Base-by-base conservation (phyloP, 2,888 invertebrate genomes). In the Aspidiotus destructor region DNA sequence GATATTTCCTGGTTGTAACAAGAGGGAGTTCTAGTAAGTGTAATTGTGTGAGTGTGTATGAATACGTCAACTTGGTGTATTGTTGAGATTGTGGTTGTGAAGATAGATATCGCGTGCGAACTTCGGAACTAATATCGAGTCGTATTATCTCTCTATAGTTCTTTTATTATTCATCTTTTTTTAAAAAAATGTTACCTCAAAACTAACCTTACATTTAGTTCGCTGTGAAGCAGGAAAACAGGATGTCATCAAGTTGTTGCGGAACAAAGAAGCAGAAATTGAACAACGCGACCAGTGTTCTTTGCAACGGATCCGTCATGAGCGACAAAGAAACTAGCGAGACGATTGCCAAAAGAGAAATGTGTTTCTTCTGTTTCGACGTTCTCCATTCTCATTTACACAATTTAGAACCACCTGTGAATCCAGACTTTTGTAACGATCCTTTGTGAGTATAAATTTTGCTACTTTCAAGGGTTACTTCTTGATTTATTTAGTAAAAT, bases 331-430 rank as follows among this genome's bases (percentile, higher is more conserved):
- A 69, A 62, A 62, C 55, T 15, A 83, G 82, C 74, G 80, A 80
- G 68, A 78, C 80, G 77, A 88, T 94, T 74, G 92, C 91, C 74
- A 85, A 87, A 78, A 88, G 89, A 72, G 96, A 97, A 79, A 99
- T 99, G 98, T 95, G 95, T 78, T 92, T 90, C 83, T 98, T 91
- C 82, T 99, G 99, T 85, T 99, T 98, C 83, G 98, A 99, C 82
- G 95, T 97, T 75, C 86, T 99, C 73, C 90, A 95, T 80, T 87
- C 88, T 80, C 92, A 96, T 81, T 84, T 99, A 76, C 89, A 95
- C 80, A 91, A 89, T 78, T 84, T 91, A 78, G 93, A 95, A 74
- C 88, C 92, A 74, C 97, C 97, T 73, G 89, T 88, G 79, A 84
- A 87, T 74, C 94, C 96, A 76, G 84, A 86, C 79, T 97, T 98